Percentiles rank a stretch among this genome's conserved stretches.
Evolutionary conservation across 30 jellyfish, hydroid and myxozoan genomes (phyloP).

Genomic region (Nemopilema nomurai): DNA sequence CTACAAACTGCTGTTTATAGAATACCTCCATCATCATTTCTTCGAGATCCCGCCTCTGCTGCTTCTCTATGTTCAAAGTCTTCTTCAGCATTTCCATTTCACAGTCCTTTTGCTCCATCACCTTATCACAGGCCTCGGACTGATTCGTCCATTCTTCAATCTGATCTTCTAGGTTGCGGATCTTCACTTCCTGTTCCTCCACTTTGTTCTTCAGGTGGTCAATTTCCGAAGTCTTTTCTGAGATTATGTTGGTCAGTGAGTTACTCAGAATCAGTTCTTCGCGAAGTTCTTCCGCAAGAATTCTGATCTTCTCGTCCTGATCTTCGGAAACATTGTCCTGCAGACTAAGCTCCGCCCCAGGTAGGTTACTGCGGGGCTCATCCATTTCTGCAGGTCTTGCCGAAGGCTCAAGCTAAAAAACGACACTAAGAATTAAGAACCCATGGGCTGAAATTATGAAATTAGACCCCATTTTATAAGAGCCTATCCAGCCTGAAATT

Average conservation of each 20-base stretch:
- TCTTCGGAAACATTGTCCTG: constrained; percentile 7
- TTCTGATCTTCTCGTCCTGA: constrained; percentile 23
- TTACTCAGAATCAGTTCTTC: constrained; percentile 52
- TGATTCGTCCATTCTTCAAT: constrained; percentile 72
- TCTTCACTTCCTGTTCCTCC: constrained; percentile 48
- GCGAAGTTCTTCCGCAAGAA: constrained; percentile 22
- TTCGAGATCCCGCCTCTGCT: constrained; percentile 66
- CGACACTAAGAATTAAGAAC: no score
- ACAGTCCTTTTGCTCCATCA: constrained; percentile 64
- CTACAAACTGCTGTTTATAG: no score
- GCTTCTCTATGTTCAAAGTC: constrained; percentile 52
- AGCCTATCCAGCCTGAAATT: no score
- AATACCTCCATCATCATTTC: constrained; percentile 63
- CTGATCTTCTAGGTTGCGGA: constrained; percentile 63
- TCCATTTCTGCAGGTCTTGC: background rate
- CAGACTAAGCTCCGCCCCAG: constrained; percentile 4
- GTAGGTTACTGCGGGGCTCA: background rate
- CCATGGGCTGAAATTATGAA: no score
- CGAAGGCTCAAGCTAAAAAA: background rate
- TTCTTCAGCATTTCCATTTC: constrained; percentile 61
- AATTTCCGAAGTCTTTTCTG: constrained; percentile 60
- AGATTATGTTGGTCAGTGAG: constrained; percentile 53
- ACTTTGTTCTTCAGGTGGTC: constrained; percentile 42
- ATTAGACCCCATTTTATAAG: no score
- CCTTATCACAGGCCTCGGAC: constrained; percentile 59